phyloP scores from a whole-genome alignment of 1,140 invertebrate species.

The Ceratina australensis region DNA sequence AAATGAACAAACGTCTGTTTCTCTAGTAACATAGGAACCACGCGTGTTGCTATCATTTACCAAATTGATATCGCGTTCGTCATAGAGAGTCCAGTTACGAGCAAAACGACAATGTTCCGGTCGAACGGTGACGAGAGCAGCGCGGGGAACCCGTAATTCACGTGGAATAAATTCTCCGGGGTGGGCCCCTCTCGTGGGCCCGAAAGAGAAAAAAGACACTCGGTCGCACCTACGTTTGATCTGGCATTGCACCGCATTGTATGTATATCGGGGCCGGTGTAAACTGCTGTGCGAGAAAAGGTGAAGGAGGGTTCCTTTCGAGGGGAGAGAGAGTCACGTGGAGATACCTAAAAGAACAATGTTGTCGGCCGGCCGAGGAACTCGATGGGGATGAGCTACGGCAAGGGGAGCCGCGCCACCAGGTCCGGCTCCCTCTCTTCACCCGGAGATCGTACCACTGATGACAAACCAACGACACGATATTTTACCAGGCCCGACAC shows the following conservation, averaged over 20 bases:
- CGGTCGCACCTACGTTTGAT: conserved; percentile 60
- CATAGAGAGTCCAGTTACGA: not conserved
- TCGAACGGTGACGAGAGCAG: conserved; percentile 20
- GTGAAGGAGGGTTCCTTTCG: not conserved
- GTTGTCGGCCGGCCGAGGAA: conserved; percentile 44
- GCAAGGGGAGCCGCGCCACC: conserved; percentile 33
- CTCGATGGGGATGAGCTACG: not conserved
- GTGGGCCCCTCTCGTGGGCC: conserved; percentile 19
- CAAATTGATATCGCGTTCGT: too few species aligned
- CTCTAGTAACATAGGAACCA: too few species aligned
- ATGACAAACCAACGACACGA: conserved; percentile 54
- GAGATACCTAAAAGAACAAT: conserved; percentile 62
- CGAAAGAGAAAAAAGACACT: conserved; percentile 16
- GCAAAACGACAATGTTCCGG: conserved; percentile 14
- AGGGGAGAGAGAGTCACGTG: not conserved
- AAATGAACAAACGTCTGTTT: too few species aligned
- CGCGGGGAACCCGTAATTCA: conserved; percentile 35
- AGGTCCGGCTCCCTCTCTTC: conserved; percentile 50
- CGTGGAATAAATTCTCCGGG: conserved; percentile 52
- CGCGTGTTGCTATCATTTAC: too few species aligned
- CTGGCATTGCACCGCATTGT: conserved; percentile 68
- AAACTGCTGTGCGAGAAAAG: conserved; percentile 22
- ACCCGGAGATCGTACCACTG: conserved; percentile 43
- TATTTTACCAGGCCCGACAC: conserved; percentile 38
- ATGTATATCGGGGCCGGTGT: conserved; percentile 70